Evolutionary conservation across 2,113 vertebrate species (phyloP), one percentile per base, ranked within the genome.

Genomic region (Anser cygnoides): DNA sequence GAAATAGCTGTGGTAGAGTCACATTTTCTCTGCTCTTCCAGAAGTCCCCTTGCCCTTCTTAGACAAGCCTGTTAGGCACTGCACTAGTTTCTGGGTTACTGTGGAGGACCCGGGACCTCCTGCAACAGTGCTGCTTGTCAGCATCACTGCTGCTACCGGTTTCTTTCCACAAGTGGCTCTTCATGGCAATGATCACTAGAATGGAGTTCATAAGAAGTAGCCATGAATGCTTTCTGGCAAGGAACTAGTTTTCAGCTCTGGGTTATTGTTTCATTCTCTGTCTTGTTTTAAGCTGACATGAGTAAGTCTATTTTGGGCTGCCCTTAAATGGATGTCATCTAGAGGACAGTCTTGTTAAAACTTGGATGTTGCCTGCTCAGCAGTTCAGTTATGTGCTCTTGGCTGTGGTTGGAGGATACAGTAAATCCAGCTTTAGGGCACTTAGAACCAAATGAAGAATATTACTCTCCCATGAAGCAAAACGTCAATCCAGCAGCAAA

Each of bases 331-430:
- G 84, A 62, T 88, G 94, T 96, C 94, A 91, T 18, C 1, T 90
- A 52, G 85, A 94, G 95, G 94, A 96, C 87, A 63, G 92, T 90
- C 92, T 93, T 90, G 91, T 95, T 89, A 70, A 92, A 95, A 91
- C 91, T 85, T 87, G 77, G 87, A 50, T 93, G 89, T n/a, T 90
- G 92, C 71, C 75, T 81, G 85, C 82, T 96, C 95, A 94, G 95
- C 79, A 81, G 7, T 90, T 87, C 13, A 29, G 72, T 46, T 68
- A 11, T 31, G 44, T 0, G 2, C 85, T 88, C 43, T 46, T 83
- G 75, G 70, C 91, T 5, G 26, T 28, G 61, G 58, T 70, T 76
- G 89, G 89, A 95, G 55, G 82, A 73, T 88, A 41, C 70, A 28
- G 57, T 49, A 75, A 95, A 87, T 59, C 52, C 74, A 68, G 81